Evolutionary conservation across 2,113 vertebrate genomes (phyloP), one percentile per base, ranked within the genome.

Genomic region (Drymodes brunneopygia): DNA sequence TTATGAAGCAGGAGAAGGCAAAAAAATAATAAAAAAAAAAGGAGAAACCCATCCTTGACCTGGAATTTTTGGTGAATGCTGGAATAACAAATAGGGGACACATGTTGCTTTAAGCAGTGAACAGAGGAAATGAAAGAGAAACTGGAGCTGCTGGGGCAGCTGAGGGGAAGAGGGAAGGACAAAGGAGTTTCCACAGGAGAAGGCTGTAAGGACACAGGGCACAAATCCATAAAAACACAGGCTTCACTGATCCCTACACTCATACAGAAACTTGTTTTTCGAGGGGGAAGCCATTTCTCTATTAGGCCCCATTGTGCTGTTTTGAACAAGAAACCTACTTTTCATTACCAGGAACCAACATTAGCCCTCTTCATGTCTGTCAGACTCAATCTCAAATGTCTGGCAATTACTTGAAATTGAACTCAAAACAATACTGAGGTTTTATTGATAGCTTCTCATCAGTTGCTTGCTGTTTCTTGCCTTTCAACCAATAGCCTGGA

Each of bases 401-500:
- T 88, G 92, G 66, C 81, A 94, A 92, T 94, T 94, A 95, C 87
- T 85, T 85, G 73, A 96, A 83, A 94, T 71, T 93, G 81, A 96
- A 91, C 82, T 92, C 85, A 80, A 93, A 95, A 97, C 83, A 90
- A 90, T 79, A 72, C 22, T 8, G 40, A 65, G 92, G 66, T 57
- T 95, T 97, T 91, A 97, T 65, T 95, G 95, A 92, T 89, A 92
- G 54, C 24, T 89, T 64, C 58, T 94, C 81, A 94, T 93, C 91
- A 69, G 77, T 88, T 71, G 72, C 81, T 78, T 58, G 71, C 90
- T 87, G 86, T 80, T 94, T 44, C 90, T 85, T 93, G 57, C 82
- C 57, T 95, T 94, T 90, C 86, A 88, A 35, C 92, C 6, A 9
- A 64, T 80, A 90, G 71, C 85, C 73, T 95, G 85, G 66, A 84